Conservation (phyloP, 64 coral and sea anemone genomes). For the Porites australiensis region DNA sequence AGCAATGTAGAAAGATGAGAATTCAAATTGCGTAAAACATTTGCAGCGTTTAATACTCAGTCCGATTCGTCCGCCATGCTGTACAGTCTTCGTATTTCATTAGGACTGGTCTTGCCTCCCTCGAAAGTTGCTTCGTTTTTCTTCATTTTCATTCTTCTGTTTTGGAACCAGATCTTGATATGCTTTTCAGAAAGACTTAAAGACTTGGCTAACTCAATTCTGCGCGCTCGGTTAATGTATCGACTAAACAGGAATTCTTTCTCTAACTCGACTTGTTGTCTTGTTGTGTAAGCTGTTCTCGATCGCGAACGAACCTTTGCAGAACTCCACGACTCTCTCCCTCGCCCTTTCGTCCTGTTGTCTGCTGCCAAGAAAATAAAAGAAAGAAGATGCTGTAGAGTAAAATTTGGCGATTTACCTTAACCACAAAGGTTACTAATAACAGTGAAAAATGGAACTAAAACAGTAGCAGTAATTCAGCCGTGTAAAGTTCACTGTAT, state of each 20-base stretch:
- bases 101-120: constrained; percentile 64
- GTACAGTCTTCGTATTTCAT: constrained; percentile 83
- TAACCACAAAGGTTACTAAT: too few relatives aligned
- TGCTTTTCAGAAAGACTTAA: constrained; percentile 92
- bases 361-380: not conserved
- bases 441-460: too few relatives aligned
- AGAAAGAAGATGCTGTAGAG: not conserved
- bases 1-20: not conserved
- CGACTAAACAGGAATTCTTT: constrained; percentile 89
- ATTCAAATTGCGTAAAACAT: not conserved
- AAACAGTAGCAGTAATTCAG: not conserved
- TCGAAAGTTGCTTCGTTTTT: constrained; percentile 79
- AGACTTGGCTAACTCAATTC: constrained; percentile 81
- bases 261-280: constrained; percentile 89
- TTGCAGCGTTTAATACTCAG: not conserved
- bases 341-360: constrained; percentile 38
- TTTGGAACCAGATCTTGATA: constrained; percentile 95
- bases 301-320: constrained; percentile 85
- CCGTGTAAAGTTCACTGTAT: not conserved
- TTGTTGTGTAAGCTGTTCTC: constrained; percentile 83
- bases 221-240: constrained; percentile 81
- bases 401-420: too few relatives aligned
- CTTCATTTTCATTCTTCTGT: constrained; percentile 96
- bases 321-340: constrained; percentile 76
- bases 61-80: constrained; percentile 41